Evolutionary conservation across 1,140 invertebrate species (phyloP), one percentile per base, ranked within the genome.

Genomic region (Epicauta chinensis): DNA sequence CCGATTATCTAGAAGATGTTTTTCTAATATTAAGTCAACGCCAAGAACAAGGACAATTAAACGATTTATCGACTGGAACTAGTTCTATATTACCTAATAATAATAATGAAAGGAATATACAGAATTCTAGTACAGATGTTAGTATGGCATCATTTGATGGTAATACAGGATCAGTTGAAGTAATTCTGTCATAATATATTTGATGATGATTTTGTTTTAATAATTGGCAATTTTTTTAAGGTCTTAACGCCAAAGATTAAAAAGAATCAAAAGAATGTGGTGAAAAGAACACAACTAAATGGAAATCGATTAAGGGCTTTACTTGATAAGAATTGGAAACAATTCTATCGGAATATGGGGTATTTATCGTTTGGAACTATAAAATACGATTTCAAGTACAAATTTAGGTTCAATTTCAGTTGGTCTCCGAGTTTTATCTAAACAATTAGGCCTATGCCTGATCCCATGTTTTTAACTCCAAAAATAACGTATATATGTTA

Each of bases 1-100:
- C 78, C 41, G 73, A 80, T 3, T 81, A 80, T 0, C 69, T 90
- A 6, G 87, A 90, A 63, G 84, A 89, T 30, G 86, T 82, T 0
- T 89, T 89, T 63, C 69, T 88, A 0, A 77, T 77, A 36, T 69
- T 90, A 17, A 84, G 86, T 49, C 69, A 81, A 63, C 72, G 73
- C 23, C 85, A 89, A 58, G 72, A 75, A 31, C 71, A 77, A 53
- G 59, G 52, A 10, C 15, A 36, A 17, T 10, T 39, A 31, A 13
- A 23, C 10, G 39, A 48, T 23, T 7, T 23, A 23, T 5, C 23
- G 4, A 23, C 7, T 23, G 23, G 23, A 23, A 23, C 23, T 5
- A 23, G 23, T 23, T 23, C 23, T 23, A 23, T 7, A 23, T 23
- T 23, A 5, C 4, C 7, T 7, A 23, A 23, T 23, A 23, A 23